phyloP scores from a whole-genome alignment of 37 sponge, comb jelly and placozoan genomes.

The Cladorhizidae sp. region DNA sequence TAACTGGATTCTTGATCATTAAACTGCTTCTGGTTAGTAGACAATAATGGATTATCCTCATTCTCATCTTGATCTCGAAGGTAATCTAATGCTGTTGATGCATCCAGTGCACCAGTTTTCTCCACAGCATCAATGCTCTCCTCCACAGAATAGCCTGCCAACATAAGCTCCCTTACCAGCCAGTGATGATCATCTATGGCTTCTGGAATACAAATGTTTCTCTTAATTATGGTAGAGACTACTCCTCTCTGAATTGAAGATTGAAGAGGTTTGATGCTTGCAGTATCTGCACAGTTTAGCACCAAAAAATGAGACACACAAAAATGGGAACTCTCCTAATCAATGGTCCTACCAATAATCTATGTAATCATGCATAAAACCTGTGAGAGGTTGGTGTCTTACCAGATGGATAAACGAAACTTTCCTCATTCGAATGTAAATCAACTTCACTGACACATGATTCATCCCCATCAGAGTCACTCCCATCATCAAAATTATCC shows the following conservation, averaged over 20 bases:
- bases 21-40: too few species aligned
- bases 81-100: neutral
- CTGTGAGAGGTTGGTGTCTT: too few species aligned
- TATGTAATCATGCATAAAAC: too few species aligned
- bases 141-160: constrained; percentile 15
- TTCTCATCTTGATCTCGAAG: neutral
- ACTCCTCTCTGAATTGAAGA: neutral
- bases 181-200: constrained; percentile 18
- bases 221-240: neutral
- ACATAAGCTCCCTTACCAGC: constrained; percentile 12
- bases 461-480: neutral
- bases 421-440: too few species aligned
- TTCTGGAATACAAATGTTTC: too few species aligned
- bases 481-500: neutral
- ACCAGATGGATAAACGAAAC: too few species aligned
- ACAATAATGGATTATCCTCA: neutral
- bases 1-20: too few species aligned
- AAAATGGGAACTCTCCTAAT: neutral
- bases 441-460: too few species aligned
- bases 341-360: too few species aligned
- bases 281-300: neutral
- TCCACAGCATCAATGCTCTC: constrained; percentile 31
- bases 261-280: neutral
- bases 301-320: neutral
- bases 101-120: neutral